phyloP scores from a whole-genome alignment of 2,888 invertebrate genomes.

The Xestia c-nigrum region DNA sequence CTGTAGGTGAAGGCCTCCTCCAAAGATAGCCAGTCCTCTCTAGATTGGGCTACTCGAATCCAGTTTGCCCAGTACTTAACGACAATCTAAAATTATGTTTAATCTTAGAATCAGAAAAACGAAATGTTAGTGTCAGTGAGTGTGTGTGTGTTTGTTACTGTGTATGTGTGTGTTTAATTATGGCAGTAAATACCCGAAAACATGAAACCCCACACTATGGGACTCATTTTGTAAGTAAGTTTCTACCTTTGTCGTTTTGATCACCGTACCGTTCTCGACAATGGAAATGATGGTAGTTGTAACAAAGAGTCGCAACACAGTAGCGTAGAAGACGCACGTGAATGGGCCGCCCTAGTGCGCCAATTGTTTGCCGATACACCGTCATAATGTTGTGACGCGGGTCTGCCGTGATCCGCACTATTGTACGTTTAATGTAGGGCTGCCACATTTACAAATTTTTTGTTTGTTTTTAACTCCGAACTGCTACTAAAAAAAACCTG shows the following conservation, averaged over 20 bases:
- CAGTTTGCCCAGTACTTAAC: background rate
- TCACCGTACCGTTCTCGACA: conserved; percentile 24
- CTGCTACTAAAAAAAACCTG: background rate
- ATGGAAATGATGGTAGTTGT: conserved; percentile 14
- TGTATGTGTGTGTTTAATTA: background rate
- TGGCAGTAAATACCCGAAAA: background rate
- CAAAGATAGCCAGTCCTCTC: too few relatives aligned
- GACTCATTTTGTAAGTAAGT: background rate
- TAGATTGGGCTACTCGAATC: too few relatives aligned
- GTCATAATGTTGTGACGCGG: conserved; percentile 78
- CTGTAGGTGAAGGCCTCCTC: too few relatives aligned
- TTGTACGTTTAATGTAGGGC: conserved; percentile 63
- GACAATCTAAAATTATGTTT: background rate
- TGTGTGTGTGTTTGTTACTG: background rate
- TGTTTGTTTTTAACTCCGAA: background rate
- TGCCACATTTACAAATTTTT: conserved; percentile 22
- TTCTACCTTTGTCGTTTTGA: background rate
- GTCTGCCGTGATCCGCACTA: conserved; percentile 50
- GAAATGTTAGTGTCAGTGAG: background rate
- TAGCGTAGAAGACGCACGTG: conserved; percentile 70
- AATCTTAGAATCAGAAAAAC: background rate
- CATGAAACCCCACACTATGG: too few relatives aligned
- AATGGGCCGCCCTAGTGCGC: conserved; percentile 73
- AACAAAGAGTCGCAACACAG: conserved; percentile 72
- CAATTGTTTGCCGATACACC: conserved; percentile 79